Evolutionary conservation across 1,140 invertebrate genomes (phyloP).

Genomic region (Lucilia cuprina): DNA sequence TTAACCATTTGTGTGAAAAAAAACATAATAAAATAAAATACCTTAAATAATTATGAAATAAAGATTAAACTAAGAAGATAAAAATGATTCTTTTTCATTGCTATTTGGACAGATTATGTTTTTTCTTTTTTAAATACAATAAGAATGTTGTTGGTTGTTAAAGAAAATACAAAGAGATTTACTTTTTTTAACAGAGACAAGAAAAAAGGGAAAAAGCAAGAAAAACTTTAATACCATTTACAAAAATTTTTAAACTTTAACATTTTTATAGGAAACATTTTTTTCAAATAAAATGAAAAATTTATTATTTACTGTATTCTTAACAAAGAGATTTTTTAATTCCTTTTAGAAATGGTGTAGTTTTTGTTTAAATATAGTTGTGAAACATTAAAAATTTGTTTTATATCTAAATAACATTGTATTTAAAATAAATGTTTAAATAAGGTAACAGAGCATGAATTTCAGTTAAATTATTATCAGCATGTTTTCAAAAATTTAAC

Average conservation of each 20-base stretch:
- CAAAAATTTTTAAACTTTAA: background rate
- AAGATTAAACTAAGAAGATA: constrained; percentile 1
- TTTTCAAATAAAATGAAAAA: too few species aligned
- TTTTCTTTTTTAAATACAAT: background rate
- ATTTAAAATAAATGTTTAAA: background rate
- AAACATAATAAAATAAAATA: background rate
- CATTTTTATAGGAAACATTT: too few species aligned
- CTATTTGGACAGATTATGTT: background rate
- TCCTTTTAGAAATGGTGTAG: too few species aligned
- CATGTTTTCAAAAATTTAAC: background rate
- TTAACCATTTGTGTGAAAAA: background rate
- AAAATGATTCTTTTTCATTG: background rate
- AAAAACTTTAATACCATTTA: background rate
- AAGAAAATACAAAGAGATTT: background rate
- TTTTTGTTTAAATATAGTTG: background rate
- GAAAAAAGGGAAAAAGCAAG: background rate
- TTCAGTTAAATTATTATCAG: background rate
- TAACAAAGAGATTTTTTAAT: too few species aligned
- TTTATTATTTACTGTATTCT: too few species aligned
- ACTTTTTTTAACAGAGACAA: background rate
- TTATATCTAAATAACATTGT: background rate
- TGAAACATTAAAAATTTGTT: background rate
- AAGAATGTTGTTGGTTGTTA: background rate
- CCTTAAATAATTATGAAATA: constrained; percentile 10
- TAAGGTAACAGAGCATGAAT: constrained; percentile 7